A percentile compares a stretch with the other conserved stretches of the same genome.
These are phyloP conservation scores for Oreochromis aureus DNA, from an alignment of 2,113 vertebrate genomes.

Conservation along the genomic window DNA sequence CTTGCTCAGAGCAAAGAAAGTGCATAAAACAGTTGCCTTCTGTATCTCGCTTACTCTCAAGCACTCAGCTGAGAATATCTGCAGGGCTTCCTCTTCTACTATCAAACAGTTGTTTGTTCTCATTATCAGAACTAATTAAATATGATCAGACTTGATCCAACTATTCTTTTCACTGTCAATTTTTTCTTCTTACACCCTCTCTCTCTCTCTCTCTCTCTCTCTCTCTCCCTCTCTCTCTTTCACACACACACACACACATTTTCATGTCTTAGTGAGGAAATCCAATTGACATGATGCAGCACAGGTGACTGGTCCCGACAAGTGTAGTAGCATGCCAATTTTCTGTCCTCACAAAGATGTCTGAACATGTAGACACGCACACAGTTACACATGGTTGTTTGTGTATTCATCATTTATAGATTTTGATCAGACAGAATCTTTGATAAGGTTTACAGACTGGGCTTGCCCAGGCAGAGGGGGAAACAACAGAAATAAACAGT, in stretches of 20 bases:
- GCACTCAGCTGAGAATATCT: conserved; percentile 30
- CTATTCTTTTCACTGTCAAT: conserved; percentile 5
- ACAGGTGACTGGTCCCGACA: background rate
- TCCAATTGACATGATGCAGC: background rate
- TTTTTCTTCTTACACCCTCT: background rate
- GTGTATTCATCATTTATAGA: conserved; percentile 61
- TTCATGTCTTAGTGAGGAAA: background rate
- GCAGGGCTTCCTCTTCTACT: conserved; percentile 40
- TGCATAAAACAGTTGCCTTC: conserved; percentile 21
- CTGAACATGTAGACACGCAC: background rate
- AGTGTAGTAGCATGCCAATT: background rate
- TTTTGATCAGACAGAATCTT: conserved; percentile 70
- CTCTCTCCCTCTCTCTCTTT: background rate
- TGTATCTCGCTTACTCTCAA: background rate
- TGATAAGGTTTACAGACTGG: conserved; percentile 51
- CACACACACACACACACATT: background rate
- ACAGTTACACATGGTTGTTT: conserved; percentile 31
- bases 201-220: background rate
- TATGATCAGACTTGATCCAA: conserved; percentile 43
- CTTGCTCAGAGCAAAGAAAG: conserved; percentile 15
- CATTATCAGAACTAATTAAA: conserved; percentile 65
- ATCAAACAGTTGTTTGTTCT: conserved; percentile 62
- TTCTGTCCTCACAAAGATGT: background rate
- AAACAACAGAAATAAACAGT: conserved; percentile 51
- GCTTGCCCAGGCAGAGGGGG: conserved; percentile 26